Evolutionary conservation across 2,797 vertebrate species (phyloP), one percentile per base, ranked within the genome.

Genomic region (Anisognathus igniventris): DNA sequence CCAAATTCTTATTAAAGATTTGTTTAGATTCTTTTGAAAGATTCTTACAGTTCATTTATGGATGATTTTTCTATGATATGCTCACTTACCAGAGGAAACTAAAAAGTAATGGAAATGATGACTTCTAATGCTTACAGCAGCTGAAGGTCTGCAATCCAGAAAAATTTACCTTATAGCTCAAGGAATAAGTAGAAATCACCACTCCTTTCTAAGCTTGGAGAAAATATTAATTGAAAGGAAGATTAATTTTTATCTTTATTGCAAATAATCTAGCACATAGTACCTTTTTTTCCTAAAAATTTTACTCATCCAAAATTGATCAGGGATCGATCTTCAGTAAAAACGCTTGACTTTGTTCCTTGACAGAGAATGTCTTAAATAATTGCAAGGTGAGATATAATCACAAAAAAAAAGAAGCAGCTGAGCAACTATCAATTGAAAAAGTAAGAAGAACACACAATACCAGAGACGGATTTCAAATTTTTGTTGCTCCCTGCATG

Each of bases 311-410:
- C 39, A 58, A 96, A 92, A 48, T 85, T 75, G 30, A 65, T 88
- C 39, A 53, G 78, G 53, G 39, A 78, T 67, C 9, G 1, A 64
- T 90, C 86, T 94, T 93, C 91, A 89, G 42, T 71, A 53, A 87
- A 86, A 91, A 86, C 23, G 24, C n/a, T 71, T 94, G 28, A 80
- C 87, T 93, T 96, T 60, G 13, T 54, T 94, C 92, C 64, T 82
- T 96, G 82, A 57, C 60, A 94, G 90, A 96, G 20, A 44, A 64
- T 58, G 37, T 47, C 67, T 96, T 90, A 74, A 91, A 50, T 33
- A 85, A 25, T 86, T 92, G 58, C 42, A 72, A 74, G 54, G 14
- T 65, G 61, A 73, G 28, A 44, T 71, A 76, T 9, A 73, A 66
- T 47, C 73, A 92, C n/a, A 31, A 21, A 53, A 54, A 54, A 48